Evolutionary conservation across 2,113 vertebrate species (phyloP), one percentile per base, ranked within the genome.

Genomic region (Phylloscopus trochiloides): DNA sequence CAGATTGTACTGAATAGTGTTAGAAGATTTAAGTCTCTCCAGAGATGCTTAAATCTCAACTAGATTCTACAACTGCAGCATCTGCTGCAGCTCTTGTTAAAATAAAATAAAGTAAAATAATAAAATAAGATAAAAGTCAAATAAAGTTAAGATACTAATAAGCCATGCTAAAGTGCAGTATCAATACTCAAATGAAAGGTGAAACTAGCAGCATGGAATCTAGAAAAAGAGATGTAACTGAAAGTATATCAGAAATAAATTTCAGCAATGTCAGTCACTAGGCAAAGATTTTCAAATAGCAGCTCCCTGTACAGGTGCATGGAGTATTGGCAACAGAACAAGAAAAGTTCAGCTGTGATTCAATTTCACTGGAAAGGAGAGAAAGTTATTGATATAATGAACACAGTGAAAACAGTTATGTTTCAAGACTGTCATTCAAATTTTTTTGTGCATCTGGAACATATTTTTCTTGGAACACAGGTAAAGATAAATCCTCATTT

Each of bases 21-120:
- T 95, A 96, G 70, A 97, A 91, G 95, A 97, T 97, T 96, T 97
- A 96, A 96, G 67, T 95, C 63, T 96, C 97, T 97, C 96, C 77
- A 95, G 95, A 96, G 96, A 95, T 84, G 24, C 71, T 94, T 97
- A 97, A 96, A 94, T 95, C 89, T 93, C 88, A 88, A 51, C 66
- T 87, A 75, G 87, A 87, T 93, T 91, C 26, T 0, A 68, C 76
- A 90, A 88, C 63, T 34, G 36, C 86, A 93, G 74, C 78, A 90
- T 95, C 87, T 96, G 88, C 70, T 92, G 71, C 48, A 77, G 45
- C 38, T 86, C 63, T 89, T 83, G 48, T 51, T 88, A 51, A 92
- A 83, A 47, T 32, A 71, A 91, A 74, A 66, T 9, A 17, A 66
- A 72, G 52, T 59, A 20, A n/a, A 68, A 84, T 17, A 75, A 70